Evolutionary conservation across 2,888 invertebrate species (phyloP), one percentile per base, ranked within the genome.

Genomic region (Acanthopleura granulata): DNA sequence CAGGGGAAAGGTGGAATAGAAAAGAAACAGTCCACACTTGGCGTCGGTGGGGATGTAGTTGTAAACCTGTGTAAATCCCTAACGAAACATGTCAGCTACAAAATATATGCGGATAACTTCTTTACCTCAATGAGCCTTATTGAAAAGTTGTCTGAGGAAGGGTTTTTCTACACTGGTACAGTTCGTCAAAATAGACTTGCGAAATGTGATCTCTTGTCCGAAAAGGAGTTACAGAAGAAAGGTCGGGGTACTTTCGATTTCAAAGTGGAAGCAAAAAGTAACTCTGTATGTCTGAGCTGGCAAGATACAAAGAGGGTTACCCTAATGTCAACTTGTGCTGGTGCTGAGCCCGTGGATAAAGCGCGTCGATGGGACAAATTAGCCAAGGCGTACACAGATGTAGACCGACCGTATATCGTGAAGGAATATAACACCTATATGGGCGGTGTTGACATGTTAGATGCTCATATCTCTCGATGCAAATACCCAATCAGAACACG

Each of bases 261-360:
- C 12, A 3, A 12, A 3, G 57, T 57, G 22, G 57, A 57, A 12
- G 3, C 57, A 3, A 57, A 69, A 4, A 69, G 6, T 6, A 61
- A 61, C 50, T 6, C 22, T 1, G 72, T 72, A 6, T 72, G 72
- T 29, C 18, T 40, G 25, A 40, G 15, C 1, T 72, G 72, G 72
- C 49, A 72, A 25, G 72, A 72, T 16, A 72, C 72, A 11, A 72
- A 72, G 49, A 11, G 49, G 11, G 72, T 30, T 4, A 72, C 49
- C 74, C 69, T 86, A 61, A 82, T 84, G 74, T 84, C 86, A 40
- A 87, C 84, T 77, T 85, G 83, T 80, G 74, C 83, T 61, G 85
- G 85, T 12, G 78, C 79, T 51, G 81, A 83, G 62, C 73, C 76
- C 62, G 75, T 76, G 49, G 78, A 83, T 74, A 76, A 75, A 74